Evolutionary conservation across 2,888 invertebrate genomes (phyloP), one percentile per base, ranked within the genome.

Genomic region (Aelia acuminata): DNA sequence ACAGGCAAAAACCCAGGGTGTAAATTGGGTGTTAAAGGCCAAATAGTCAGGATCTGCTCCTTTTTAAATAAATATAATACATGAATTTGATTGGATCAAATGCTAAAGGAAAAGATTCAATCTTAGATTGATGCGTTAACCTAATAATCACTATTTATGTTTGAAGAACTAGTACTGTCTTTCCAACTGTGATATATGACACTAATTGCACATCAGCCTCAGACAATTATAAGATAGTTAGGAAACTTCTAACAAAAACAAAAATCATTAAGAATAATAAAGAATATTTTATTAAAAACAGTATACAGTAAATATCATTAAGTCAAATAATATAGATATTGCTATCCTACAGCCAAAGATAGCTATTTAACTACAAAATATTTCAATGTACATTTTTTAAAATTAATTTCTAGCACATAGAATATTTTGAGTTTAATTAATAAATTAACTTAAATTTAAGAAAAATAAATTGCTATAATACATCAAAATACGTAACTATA

Each of bases 381-480:
- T 43, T 43, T 47, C n/a, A 80, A 80, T 80, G 80, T 43, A 80
- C 80, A 43, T n/a, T 70, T 4, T 0, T 43, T 43, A 43, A 43
- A 80, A 80, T 13, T 75, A 43, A 43, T 20, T 63, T 35, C 31
- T 70, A 70, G 63, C 18, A 35, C 63, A 70, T 43, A 47, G 20
- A 43, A 80, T 80, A 80, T 80, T 80, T 80, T 43, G n/a, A 80
- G 43, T 80, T 47, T n/a, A 80, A 80, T 43, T 13, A 80, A 80
- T 80, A 80, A 80, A 80, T 80, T 43, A 80, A 80, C 80, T 47
- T 80, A 80, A 39, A 43, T 43, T n/a, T 80, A 80, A 80, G 43
- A 39, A 80, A 80, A 80, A 35, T 57, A 57, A 57, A 57, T 57
- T 57, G 26, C 57, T 70, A 70, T 70, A 70, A 70, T 70, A 70